Evolutionary conservation across 1,140 invertebrate genomes (phyloP).

Genomic region (Euura lappo): DNA sequence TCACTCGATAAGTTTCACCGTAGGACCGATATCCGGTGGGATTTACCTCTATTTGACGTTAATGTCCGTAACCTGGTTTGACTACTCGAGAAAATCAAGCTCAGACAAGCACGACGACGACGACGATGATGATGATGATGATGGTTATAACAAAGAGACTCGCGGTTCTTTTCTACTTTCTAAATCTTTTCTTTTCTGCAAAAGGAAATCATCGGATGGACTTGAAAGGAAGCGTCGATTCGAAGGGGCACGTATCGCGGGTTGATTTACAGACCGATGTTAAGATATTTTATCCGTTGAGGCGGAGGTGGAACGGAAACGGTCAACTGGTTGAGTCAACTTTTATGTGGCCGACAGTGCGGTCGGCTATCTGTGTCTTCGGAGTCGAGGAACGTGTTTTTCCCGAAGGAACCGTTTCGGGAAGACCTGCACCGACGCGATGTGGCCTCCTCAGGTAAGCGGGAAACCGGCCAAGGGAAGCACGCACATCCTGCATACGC

Average conservation of each 20-base stretch:
- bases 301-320: background rate
- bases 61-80: background rate
- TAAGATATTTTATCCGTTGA: background rate
- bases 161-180: background rate
- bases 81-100: too few relatives aligned
- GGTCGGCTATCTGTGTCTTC: background rate
- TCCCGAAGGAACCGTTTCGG: conserved; percentile 9
- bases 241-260: background rate
- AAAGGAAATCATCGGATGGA: background rate
- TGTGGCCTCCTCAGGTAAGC: background rate
- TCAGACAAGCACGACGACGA: too few relatives aligned
- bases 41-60: background rate
- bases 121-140: too few relatives aligned
- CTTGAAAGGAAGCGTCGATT: conserved; percentile 1
- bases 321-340: background rate
- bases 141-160: too few relatives aligned
- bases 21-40: conserved; percentile 6
- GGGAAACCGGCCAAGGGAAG: conserved; percentile 40
- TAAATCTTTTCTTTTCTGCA: conserved; percentile 12
- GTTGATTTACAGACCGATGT: conserved; percentile 4
- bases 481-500: conserved; percentile 57
- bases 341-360: background rate
- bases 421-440: background rate
- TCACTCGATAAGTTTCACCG: conserved; percentile 5
- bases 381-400: conserved; percentile 1